Evolutionary conservation across 2,797 vertebrate genomes (phyloP).

Genomic region (Urophycis tenuis): DNA sequence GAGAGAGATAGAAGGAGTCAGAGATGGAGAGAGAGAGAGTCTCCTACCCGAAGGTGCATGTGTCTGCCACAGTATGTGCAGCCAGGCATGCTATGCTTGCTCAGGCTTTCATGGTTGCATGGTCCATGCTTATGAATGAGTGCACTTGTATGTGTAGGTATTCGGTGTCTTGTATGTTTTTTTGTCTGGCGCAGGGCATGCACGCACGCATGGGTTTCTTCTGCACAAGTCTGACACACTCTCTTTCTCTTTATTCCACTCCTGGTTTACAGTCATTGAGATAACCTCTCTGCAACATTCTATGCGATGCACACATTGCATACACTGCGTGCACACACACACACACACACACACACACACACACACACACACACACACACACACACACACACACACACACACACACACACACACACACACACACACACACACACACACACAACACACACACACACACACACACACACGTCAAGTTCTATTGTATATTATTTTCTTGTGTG

Average conservation of each 20-base stretch:
- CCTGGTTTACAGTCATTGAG: not conserved
- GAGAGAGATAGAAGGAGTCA: not conserved
- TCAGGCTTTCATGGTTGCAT: not conserved
- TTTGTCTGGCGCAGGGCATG: too few species aligned
- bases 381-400: slow-evolving; percentile 16
- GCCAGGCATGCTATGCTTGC: slow-evolving; percentile 19
- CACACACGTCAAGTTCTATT: not conserved
- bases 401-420: not conserved
- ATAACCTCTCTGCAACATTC: not conserved
- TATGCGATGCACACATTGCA: too few species aligned
- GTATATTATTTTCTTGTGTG: too few species aligned
- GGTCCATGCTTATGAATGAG: not conserved
- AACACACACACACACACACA: slow-evolving; percentile 1
- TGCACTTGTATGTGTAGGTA: not conserved
- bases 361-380: not conserved
- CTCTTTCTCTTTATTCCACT: not conserved
- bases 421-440: not conserved
- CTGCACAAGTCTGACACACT: not conserved
- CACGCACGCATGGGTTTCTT: too few species aligned
- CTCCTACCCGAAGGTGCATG: slow-evolving; percentile 14
- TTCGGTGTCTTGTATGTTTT: not conserved
- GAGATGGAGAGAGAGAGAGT: not conserved
- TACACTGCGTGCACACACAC: too few species aligned
- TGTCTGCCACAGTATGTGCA: slow-evolving; percentile 22
- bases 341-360: slow-evolving; percentile 2